These are phyloP conservation scores for Caenorhabditis briggsae DNA, from an alignment of 1,140 invertebrate species.

Conservation along the genomic window DNA sequence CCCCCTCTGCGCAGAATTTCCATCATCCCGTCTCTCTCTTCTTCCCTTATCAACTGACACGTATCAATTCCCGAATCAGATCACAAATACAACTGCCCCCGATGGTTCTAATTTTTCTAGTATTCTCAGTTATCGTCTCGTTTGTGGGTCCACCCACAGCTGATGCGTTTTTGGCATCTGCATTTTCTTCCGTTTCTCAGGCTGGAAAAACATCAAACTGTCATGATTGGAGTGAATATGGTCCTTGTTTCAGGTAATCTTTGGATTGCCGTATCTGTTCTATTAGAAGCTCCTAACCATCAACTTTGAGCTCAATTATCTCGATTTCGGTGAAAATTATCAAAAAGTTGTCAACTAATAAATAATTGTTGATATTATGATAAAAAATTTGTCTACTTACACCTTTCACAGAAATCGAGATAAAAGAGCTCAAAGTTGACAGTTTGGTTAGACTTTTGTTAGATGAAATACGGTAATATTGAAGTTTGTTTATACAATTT, in stretches of 20 bases:
- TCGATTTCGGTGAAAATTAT: background rate
- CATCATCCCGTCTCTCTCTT: background rate
- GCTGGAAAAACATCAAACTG: conserved; percentile 64
- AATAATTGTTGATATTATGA: too few species aligned
- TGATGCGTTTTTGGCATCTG: conserved; percentile 69
- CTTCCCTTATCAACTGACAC: background rate
- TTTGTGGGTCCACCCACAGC: conserved; percentile 54
- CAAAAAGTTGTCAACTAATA: too few species aligned
- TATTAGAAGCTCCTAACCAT: background rate
- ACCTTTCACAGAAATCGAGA: too few species aligned
- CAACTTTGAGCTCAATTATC: too few species aligned
- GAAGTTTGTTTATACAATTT: too few species aligned
- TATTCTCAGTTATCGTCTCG: conserved; percentile 57
- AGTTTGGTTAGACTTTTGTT: too few species aligned
- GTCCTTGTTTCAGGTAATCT: conserved; percentile 65
- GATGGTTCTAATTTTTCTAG: conserved; percentile 4
- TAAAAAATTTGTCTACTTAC: too few species aligned
- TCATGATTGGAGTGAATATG: conserved; percentile 70
- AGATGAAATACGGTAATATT: too few species aligned
- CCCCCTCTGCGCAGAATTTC: conserved; percentile 14
- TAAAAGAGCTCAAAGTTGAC: too few species aligned
- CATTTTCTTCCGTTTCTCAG: conserved; percentile 70
- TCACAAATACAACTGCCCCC: background rate
- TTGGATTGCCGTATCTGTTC: too few species aligned
- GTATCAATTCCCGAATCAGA: background rate